Evolutionary conservation across 2,797 vertebrate species (phyloP), one percentile per base, ranked within the genome.

Genomic region (Intellagama lesueurii): DNA sequence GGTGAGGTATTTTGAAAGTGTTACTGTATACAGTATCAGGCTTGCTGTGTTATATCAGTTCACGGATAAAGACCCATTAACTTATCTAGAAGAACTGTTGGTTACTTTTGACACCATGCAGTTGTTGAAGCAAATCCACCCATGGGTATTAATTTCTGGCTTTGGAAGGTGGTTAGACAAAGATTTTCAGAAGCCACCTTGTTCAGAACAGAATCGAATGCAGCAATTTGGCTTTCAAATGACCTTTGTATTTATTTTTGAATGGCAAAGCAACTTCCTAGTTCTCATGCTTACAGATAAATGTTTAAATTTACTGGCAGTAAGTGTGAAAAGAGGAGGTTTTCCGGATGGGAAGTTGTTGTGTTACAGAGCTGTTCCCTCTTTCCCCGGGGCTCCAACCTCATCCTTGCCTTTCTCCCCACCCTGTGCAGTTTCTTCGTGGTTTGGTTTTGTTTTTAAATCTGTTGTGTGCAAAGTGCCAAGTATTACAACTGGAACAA

Each of bases 71-170:
- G n/a, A 40, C 16, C 81, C 56, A n/a, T 24, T 73, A 30, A 77
- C 52, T 60, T 17, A 9, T 88, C n/a, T 78, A 68, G 68, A 80
- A 84, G 81, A 66, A 81, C 40, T 64, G 6, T 40, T 56, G 24
- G 70, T 77, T 64, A 44, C 19, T 82, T 66, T 5, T 89, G 66
- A 70, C 44, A n/a, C 76, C 47, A 14, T 7, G 79, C 8, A 0
- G 44, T 87, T 84, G 0, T 0, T 47, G 30, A 81, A n/a, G 8
- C 77, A 7, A 1, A 60, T 68, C 52, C 9, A 52, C 85, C 0
- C 0, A 85, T 82, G 14, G 0, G 0, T 47, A n/a, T 1, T 90
- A 5, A 0, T 0, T 80, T 83, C 2, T 52, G 77, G 78, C 40
- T 81, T 32, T 56, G 82, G 49, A 66, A 60, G 17, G 40, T 72